A percentile compares a stretch with the other conserved stretches of the same genome.
Evolutionary conservation across 30 jellyfish, hydroid and myxozoan species (phyloP).

Genomic region (Mastigias papua): DNA sequence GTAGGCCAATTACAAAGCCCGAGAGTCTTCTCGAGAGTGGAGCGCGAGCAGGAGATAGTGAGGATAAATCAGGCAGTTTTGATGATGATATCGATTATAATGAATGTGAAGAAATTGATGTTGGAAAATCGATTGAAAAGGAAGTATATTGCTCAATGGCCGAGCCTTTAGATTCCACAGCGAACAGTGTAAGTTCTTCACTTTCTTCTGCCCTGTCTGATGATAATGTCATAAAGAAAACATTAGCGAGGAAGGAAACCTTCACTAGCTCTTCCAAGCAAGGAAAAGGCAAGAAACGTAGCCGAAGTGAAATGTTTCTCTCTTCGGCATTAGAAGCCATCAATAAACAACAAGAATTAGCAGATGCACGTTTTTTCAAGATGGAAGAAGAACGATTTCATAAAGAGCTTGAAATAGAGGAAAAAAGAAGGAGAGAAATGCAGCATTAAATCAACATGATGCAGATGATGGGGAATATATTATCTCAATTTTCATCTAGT

Average conservation of each 20-base stretch:
- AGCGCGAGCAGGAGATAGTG: not conserved
- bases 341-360: conserved; percentile 21
- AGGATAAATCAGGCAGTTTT: not conserved
- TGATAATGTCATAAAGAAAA: not conserved
- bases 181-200: not conserved
- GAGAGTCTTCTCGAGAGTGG: conserved; percentile 12
- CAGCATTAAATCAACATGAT: conserved; percentile 44
- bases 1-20: conserved; percentile 39
- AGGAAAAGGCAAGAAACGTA: conserved; percentile 41
- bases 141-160: not conserved
- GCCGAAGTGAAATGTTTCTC: conserved; percentile 18
- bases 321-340: not conserved
- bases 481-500: conserved; percentile 1
- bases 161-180: not conserved
- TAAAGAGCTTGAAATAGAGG: conserved; percentile 18
- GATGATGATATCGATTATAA: not conserved
- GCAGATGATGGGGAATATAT: conserved; percentile 58
- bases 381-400: conserved; percentile 31
- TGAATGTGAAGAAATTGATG: not conserved
- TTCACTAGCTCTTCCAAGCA: conserved; percentile 1
- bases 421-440: conserved; percentile 30
- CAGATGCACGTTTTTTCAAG: conserved; percentile 47
- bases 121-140: not conserved
- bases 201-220: not conserved
- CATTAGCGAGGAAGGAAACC: not conserved